These are phyloP conservation scores for Epinotia brunnichana DNA, from an alignment of 2,888 invertebrate species.

Conservation along the genomic window DNA sequence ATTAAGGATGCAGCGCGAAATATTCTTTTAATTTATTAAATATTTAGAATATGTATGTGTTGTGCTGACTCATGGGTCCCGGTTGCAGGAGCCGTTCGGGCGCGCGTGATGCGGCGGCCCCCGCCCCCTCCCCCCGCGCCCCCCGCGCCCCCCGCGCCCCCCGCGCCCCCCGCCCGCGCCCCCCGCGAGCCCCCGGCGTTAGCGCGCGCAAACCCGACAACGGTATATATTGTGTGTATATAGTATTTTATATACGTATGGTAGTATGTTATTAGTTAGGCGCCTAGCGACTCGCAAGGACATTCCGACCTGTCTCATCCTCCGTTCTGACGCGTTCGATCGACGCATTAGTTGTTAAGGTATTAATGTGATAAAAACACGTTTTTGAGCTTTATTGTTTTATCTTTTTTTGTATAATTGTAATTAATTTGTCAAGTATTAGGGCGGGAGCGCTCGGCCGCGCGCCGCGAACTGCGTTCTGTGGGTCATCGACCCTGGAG, in stretches of 20 bases:
- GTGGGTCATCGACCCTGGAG: too few species aligned
- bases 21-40: too few species aligned
- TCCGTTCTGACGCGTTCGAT: conserved; percentile 34
- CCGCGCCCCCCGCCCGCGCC: background rate
- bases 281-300: conserved; percentile 46
- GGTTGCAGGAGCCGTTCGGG: conserved; percentile 75
- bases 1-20: too few species aligned
- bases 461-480: too few species aligned
- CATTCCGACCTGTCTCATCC: conserved; percentile 41
- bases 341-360: conserved; percentile 54
- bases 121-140: conserved; percentile 47
- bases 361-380: conserved; percentile 60
- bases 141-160: background rate
- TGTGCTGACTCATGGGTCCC: too few species aligned
- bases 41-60: too few species aligned
- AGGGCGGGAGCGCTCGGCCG: conserved; percentile 29
- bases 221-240: conserved; percentile 61
- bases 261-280: conserved; percentile 52
- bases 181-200: too few species aligned
- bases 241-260: conserved; percentile 69
- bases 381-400: conserved; percentile 59
- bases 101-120: conserved; percentile 71
- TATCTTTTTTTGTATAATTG: conserved; percentile 45
- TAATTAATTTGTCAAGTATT: conserved; percentile 47
- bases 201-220: too few species aligned